Evolutionary conservation across 1,140 invertebrate genomes (phyloP), one percentile per base, ranked within the genome.

Genomic region (Dysdera silvatica): DNA sequence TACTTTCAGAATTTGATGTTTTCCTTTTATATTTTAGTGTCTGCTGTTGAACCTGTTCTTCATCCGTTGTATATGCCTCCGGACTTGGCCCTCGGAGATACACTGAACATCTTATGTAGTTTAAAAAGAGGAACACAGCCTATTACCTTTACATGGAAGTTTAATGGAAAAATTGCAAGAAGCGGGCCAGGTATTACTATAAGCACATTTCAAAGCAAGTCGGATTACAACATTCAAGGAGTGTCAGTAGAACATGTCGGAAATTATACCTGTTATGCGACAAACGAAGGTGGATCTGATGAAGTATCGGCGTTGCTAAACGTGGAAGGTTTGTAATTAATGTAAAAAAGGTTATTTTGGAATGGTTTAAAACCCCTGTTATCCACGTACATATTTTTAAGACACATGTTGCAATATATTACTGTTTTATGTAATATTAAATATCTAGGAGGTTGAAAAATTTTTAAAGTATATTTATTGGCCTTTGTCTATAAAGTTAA

Each of bases 251-350:
- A 29, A 8, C 20, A 73, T 53, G 57, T 68, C 10, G 72, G 72
- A 12, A 66, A 69, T 43, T 73, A 73, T 57, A 73, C 72, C 2
- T 73, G 72, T 55, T 40, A 54, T 28, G 72, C 69, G 10, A 64
- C 26, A 28, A 73, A 72, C 47, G 43, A 48, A 12, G 65, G 63
- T 7, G 72, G 70, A n/a, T 51, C 62, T 6, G 65, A 65, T 33
- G 63, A 48, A 32, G 56, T 70, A 43, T 66, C 71, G 3, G 71
- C 70, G 5, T 52, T 43, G 5, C 52, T 73, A 24, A 16, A 29
- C 12, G 49, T 65, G 14, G 59, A 68, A 61, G 67, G 67, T 68
- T 41, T n/a, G n/a, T n/a, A n/a, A n/a, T n/a, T n/a, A n/a, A n/a
- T n/a, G n/a, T n/a, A n/a, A n/a, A n/a, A n/a, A n/a, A n/a, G n/a